Evolutionary conservation across 2,888 invertebrate genomes (phyloP).

Genomic region (Tachina fera): DNA sequence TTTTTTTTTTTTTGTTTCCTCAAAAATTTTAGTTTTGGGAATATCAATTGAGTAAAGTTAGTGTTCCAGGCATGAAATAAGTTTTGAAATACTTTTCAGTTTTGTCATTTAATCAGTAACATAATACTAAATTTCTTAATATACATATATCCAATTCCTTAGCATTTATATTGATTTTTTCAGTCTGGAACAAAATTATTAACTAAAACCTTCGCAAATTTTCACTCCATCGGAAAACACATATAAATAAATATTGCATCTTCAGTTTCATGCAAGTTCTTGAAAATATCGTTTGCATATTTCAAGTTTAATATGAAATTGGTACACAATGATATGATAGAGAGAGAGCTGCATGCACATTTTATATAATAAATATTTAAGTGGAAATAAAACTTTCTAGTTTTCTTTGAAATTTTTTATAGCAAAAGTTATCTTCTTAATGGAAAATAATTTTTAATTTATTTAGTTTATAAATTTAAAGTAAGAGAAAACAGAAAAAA

Average conservation of each 20-base stretch:
- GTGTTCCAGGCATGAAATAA: too few relatives aligned
- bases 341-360: neutral
- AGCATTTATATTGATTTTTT: neutral
- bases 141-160: neutral
- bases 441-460: slow-evolving; percentile 46
- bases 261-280: neutral
- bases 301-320: slow-evolving; percentile 11
- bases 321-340: neutral
- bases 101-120: too few relatives aligned
- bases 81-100: too few relatives aligned
- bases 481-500: neutral
- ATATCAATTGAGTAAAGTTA: too few relatives aligned
- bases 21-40: too few relatives aligned
- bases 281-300: slow-evolving; percentile 12
- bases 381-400: slow-evolving; percentile 21
- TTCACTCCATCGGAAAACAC: neutral
- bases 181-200: neutral
- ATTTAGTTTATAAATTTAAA: slow-evolving; percentile 2
- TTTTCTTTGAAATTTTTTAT: slow-evolving; percentile 2
- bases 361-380: slow-evolving; percentile 13
- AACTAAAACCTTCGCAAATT: neutral
- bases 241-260: neutral
- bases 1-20: too few relatives aligned
- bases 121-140: neutral
- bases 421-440: slow-evolving; percentile 5